These are phyloP conservation scores for Lepidocyrtoides sp. DNA, from an alignment of 2,888 invertebrate species.

Conservation along the genomic window DNA sequence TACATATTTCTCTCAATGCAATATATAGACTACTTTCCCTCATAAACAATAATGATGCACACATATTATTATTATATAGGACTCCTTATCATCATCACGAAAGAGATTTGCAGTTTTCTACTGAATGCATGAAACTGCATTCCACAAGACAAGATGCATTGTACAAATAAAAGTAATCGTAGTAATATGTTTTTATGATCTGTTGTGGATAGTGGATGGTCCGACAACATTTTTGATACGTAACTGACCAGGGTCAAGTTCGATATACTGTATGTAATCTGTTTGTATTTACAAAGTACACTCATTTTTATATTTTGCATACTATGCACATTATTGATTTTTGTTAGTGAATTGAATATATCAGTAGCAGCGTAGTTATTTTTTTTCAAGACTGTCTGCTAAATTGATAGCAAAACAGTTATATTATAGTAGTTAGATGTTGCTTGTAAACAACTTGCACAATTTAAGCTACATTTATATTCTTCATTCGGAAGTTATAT, in stretches of 20 bases:
- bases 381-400: not conserved
- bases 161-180: not conserved
- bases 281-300: too few species aligned
- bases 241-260: constrained; percentile 47
- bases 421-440: not conserved
- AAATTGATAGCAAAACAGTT: not conserved
- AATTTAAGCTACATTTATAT: not conserved
- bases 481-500: too few species aligned
- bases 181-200: constrained; percentile 40
- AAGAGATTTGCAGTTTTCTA: not conserved
- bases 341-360: not conserved
- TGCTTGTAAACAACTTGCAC: not conserved
- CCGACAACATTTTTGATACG: constrained; percentile 75
- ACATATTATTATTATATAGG: too few species aligned
- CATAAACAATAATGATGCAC: too few species aligned
- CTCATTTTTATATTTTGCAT: too few species aligned
- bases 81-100: not conserved
- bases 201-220: constrained; percentile 73
- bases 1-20: not conserved
- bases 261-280: constrained; percentile 33
- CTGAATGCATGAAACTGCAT: too few species aligned
- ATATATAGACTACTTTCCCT: too few species aligned
- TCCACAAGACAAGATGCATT: not conserved
- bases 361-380: not conserved
- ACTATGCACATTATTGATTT: constrained; percentile 1